Conservation (phyloP, 1,140 invertebrate genomes). For the Anthonomus grandis region DNA sequence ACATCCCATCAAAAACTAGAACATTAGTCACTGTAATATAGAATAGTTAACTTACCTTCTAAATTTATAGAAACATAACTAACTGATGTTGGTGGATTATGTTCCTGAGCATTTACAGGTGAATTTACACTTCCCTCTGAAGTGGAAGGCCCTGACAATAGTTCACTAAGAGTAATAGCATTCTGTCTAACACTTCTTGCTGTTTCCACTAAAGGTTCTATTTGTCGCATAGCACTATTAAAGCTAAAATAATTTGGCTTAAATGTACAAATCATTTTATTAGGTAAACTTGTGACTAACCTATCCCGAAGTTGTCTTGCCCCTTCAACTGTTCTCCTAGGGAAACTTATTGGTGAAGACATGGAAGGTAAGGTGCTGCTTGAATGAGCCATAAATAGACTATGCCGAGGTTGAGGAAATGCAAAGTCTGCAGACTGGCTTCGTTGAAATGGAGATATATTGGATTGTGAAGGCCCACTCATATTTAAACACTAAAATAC, state of each 20-base stretch:
- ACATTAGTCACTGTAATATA: too few species aligned
- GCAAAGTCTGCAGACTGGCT: conserved; percentile 32
- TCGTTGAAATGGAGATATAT: conserved; percentile 24
- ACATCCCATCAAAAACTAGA: too few species aligned
- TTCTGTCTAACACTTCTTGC: conserved; percentile 47
- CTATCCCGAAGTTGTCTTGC: conserved; percentile 52
- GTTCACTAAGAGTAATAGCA: conserved; percentile 16
- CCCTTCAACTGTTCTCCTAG: conserved; percentile 46
- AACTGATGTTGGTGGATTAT: conserved; percentile 4
- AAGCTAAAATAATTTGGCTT: conserved; percentile 37
- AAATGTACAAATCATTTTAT: background rate
- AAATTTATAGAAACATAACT: conserved; percentile 38
- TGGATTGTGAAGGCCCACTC: conserved; percentile 11
- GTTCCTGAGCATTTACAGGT: conserved; percentile 16
- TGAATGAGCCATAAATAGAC: conserved; percentile 23
- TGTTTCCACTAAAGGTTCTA: conserved; percentile 53
- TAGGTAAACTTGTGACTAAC: background rate
- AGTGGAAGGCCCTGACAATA: conserved; percentile 6
- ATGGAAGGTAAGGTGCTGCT: conserved; percentile 27
- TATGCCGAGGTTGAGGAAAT: conserved; percentile 17
- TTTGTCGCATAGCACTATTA: conserved; percentile 53
- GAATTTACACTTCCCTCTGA: conserved; percentile 27
- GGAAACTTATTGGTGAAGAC: conserved; percentile 36
- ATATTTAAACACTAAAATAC: conserved; percentile 4
- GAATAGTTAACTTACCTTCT: conserved; percentile 29